These are phyloP conservation scores for Phyllostomus discolor DNA, from an alignment of 2,113 vertebrate species.

Conservation along the genomic window DNA sequence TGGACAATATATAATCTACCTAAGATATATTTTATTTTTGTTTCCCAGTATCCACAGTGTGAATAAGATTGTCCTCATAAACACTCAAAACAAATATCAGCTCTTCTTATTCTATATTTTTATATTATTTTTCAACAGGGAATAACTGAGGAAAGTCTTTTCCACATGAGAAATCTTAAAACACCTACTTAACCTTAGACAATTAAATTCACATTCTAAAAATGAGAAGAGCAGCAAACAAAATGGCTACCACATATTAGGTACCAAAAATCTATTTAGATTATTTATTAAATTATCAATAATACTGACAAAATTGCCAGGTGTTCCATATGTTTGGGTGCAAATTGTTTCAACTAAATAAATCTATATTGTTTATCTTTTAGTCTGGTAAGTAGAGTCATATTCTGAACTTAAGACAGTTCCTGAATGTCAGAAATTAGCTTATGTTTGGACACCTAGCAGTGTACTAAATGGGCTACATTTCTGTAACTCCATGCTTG, in stretches of 20 bases:
- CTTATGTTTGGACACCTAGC: background rate
- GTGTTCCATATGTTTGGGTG: background rate
- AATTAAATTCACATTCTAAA: background rate
- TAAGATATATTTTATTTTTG: background rate
- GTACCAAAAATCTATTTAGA: background rate
- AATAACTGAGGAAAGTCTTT: background rate
- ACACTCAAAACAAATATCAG: background rate
- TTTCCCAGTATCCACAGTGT: background rate
- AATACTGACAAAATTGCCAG: background rate
- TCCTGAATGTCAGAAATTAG: background rate
- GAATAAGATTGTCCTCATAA: background rate
- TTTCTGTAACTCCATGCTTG: background rate
- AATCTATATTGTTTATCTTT: background rate
- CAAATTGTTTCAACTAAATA: background rate
- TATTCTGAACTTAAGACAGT: background rate
- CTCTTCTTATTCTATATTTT: background rate
- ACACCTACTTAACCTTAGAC: background rate
- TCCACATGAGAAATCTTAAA: background rate
- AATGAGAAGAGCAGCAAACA: background rate
- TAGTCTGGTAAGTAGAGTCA: background rate
- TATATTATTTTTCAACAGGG: background rate
- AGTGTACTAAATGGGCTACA: background rate
- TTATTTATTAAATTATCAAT: background rate
- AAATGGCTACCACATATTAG: background rate
- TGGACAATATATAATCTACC: background rate